Base-by-base conservation (phyloP, 37 sponge, comb jelly and placozoan genomes). In the Halichondria panicea region DNA sequence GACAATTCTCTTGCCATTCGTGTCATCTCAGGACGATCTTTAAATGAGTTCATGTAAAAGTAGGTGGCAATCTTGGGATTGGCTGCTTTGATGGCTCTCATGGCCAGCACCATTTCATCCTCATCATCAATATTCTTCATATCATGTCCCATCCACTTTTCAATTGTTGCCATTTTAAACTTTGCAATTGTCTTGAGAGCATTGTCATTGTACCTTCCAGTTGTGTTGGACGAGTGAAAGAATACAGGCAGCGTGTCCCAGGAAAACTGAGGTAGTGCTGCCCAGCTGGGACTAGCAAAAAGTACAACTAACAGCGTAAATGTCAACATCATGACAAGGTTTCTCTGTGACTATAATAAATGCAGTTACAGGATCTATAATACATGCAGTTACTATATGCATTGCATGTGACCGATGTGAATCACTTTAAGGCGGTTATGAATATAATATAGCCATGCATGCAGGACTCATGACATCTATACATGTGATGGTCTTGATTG, bases 191-290 rank as follows among this genome's bases (percentile, higher is more conserved):
- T 31, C 22, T 77, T 31, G 8, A 84, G 18, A 5, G 84, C 58
- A 2, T 65, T 59, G 0, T 21, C 63, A 55, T 1, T 56, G 71
- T 74, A 84, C 37, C 28, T 70, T 12, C 84, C 84, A 75, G 38
- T 84, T 25, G 63, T 21, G 77, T 84, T 75, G 57, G 66, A 48
- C 18, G 73, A 66, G 48, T 84, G 84, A 48, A 65, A 72, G 71
- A 72, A 84, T 34, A 84, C 84, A 25, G 76, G 84, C 24, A 84
- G 66, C 3, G 76, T 84, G 60, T 84, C 77, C 84, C 84, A 84
- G 59, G 68, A 74, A 63, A 84, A 82, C 53, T 55, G 74, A 46
- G 83, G 83, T 19, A 59, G 63, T 18, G 68, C 69, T 55, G 66
- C 63, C n/a, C 42, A 7, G 55, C 18, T 71, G 4, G 42, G 4